Evolutionary conservation across 2,888 invertebrate genomes (phyloP), one percentile per base, ranked within the genome.

Genomic region (Habroteleia sp.): DNA sequence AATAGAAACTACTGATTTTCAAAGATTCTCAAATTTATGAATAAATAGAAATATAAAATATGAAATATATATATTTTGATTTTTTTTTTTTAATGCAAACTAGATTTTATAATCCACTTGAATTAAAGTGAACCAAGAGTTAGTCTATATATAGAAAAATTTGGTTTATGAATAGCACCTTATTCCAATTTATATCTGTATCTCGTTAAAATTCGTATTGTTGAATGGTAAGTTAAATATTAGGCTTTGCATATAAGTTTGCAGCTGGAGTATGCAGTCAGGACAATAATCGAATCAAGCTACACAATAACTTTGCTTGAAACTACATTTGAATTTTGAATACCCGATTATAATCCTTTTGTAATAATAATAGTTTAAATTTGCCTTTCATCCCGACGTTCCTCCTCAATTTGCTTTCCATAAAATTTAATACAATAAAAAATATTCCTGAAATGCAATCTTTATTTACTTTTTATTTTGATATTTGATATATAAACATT

Each of bases 241-340:
- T 27, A 39, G 16, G 11, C 39, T 68, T 29, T 46, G 31, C 31
- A 39, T 39, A 46, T 41, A 54, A 52, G 60, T 42, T 39, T 31
- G 39, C 50, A 60, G 46, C 39, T 46, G 62, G 46, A 46, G 41
- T 46, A 62, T 42, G 27, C 48, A 33, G 8, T 11, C 37, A 14
- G 46, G 13, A 56, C 41, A 50, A 65, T 58, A 60, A 72, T 58
- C 58, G 35, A 72, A 72, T 63, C 62, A 72, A 48, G 48, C 1
- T 16, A 11, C 56, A 65, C 56, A 72, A 63, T 63, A 48, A 54
- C 37, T 29, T 14, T 17, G 14, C 31, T 42, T 16, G 27, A 13
- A 35, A 42, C 39, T 31, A 52, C 52, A n/a, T 37, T 56, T 10
- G 20, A 35, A 63, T 48, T 71, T 63, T 8, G 50, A 58, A 29